phyloP scores from a whole-genome alignment of 1,140 invertebrate genomes.

The Drosophila grimshawi region DNA sequence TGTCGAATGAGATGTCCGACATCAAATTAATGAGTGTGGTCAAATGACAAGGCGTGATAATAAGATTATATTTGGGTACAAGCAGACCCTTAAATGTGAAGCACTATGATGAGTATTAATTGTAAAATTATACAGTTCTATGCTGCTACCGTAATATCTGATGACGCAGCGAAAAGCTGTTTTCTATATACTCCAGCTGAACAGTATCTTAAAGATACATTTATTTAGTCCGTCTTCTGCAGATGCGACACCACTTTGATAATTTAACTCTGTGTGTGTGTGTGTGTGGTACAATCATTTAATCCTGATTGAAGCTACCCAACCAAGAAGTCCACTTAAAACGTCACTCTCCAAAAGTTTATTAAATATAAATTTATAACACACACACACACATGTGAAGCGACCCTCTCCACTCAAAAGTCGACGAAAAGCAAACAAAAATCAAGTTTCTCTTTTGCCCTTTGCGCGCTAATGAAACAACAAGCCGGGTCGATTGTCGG shows the following conservation, averaged over 20 bases:
- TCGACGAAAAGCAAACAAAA: constrained; percentile 66
- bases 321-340: constrained; percentile 51
- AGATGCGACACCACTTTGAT: too few relatives aligned
- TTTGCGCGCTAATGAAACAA: constrained; percentile 48
- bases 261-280: too few relatives aligned
- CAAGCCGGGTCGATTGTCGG: not conserved
- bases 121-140: not conserved
- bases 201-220: constrained; percentile 1
- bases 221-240: not conserved
- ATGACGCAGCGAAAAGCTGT: constrained; percentile 8
- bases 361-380: constrained; percentile 77
- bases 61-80: constrained; percentile 13
- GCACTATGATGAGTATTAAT: not conserved
- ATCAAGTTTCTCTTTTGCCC: constrained; percentile 59
- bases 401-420: constrained; percentile 9
- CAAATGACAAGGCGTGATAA: constrained; percentile 37
- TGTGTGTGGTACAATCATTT: constrained; percentile 17
- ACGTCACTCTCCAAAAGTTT: constrained; percentile 55
- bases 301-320: constrained; percentile 2
- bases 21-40: constrained; percentile 23
- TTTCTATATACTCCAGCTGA: not conserved
- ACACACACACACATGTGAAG: constrained; percentile 59
- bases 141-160: not conserved
- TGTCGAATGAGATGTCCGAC: constrained; percentile 7
- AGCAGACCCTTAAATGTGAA: not conserved